phyloP scores from a whole-genome alignment of 1,140 invertebrate genomes.

The Bombus impatiens region DNA sequence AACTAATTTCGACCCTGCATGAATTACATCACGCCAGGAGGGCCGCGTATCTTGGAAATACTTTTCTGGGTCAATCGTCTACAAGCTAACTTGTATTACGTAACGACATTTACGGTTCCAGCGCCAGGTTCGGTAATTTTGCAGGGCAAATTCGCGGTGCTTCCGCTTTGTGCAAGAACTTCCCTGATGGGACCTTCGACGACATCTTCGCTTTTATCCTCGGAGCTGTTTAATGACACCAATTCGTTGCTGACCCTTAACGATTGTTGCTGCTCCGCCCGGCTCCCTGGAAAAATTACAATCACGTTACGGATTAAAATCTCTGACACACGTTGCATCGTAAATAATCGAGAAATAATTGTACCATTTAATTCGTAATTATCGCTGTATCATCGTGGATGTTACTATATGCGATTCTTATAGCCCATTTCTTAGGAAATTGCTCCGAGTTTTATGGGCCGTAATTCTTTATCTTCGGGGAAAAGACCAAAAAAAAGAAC shows the following conservation, averaged over 20 bases:
- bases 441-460: too few species aligned
- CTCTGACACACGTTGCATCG: background rate
- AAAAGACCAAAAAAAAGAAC: background rate
- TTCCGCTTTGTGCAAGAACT: constrained; percentile 88
- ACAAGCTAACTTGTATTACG: constrained; percentile 1
- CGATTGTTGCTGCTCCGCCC: constrained; percentile 76
- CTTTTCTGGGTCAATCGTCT: constrained; percentile 37
- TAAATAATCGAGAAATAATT: background rate
- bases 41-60: constrained; percentile 36
- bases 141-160: constrained; percentile 88
- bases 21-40: constrained; percentile 23
- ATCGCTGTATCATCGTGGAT: too few species aligned
- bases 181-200: constrained; percentile 77
- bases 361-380: background rate
- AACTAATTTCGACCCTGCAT: constrained; percentile 33
- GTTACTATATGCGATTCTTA: too few species aligned
- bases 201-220: constrained; percentile 67
- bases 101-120: constrained; percentile 86
- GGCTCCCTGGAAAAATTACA: constrained; percentile 70
- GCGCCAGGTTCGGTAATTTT: constrained; percentile 87
- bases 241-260: constrained; percentile 69
- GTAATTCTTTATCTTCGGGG: background rate
- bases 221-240: constrained; percentile 60
- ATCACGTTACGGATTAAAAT: background rate
- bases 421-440: too few species aligned